Evolutionary conservation across 2,113 vertebrate genomes (phyloP).

Genomic region (Monarcha castaneiventris): DNA sequence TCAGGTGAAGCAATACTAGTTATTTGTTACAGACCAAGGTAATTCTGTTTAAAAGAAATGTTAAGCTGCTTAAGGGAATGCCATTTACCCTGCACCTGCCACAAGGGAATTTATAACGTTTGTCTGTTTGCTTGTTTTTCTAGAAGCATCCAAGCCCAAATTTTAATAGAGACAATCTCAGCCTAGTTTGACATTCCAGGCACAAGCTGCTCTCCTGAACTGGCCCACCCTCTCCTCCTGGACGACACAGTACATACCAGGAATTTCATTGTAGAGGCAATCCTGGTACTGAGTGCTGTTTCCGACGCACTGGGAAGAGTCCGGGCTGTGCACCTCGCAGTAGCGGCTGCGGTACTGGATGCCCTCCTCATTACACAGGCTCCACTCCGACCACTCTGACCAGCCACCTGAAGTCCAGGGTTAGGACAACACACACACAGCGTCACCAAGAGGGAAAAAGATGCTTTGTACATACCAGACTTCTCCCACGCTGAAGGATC

Average conservation of each 20-base stretch:
- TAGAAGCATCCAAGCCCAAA: not conserved
- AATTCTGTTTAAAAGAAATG: not conserved
- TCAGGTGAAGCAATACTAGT: not conserved
- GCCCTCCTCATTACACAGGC: conserved; percentile 86
- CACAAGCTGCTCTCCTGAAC: not conserved
- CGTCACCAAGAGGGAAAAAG: not conserved
- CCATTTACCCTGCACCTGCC: not conserved
- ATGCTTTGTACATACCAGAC: not conserved
- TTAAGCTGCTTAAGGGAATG: not conserved
- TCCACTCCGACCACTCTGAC: conserved; percentile 96
- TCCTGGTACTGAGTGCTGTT: conserved; percentile 90
- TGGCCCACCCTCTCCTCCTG: not conserved
- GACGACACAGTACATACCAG: conserved; percentile 71
- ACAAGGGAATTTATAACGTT: not conserved
- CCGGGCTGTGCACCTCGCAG: conserved; percentile 77
- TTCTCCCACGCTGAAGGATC: not conserved
- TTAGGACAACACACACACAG: not conserved
- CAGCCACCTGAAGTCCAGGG: conserved; percentile 83
- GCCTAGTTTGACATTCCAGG: not conserved
- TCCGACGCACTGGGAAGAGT: conserved; percentile 77
- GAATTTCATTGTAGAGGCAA: conserved; percentile 90
- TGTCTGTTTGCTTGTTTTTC: not conserved
- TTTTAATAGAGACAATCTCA: not conserved
- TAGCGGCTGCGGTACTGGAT: conserved; percentile 84
- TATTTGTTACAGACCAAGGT: not conserved